Evolutionary conservation across 2,888 invertebrate species (phyloP).

Genomic region (Aradus depressus): DNA sequence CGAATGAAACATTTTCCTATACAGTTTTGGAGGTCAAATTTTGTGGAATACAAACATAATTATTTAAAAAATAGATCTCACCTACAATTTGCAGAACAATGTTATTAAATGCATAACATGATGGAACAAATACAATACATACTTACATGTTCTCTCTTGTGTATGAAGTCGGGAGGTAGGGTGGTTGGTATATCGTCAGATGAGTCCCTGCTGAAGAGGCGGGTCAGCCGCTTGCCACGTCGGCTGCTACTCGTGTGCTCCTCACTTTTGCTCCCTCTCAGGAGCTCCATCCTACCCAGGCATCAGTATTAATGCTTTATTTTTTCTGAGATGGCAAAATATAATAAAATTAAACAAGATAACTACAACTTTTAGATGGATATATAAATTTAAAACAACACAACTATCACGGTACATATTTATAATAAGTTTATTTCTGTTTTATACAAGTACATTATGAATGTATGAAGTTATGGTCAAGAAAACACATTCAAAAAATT

Average conservation of each 20-base stretch:
- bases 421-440: too few species aligned
- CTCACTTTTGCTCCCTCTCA: slow-evolving; percentile 40
- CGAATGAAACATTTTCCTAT: too few species aligned
- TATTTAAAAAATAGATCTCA: too few species aligned
- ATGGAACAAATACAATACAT: too few species aligned
- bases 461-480: too few species aligned
- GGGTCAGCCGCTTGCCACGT: slow-evolving; percentile 28
- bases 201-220: slow-evolving; percentile 31
- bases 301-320: neutral
- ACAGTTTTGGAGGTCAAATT: too few species aligned
- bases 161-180: slow-evolving; percentile 28
- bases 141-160: slow-evolving; percentile 25
- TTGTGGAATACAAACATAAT: too few species aligned
- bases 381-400: neutral
- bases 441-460: neutral
- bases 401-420: too few species aligned
- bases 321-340: neutral
- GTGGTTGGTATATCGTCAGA: slow-evolving; percentile 33
- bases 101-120: too few species aligned
- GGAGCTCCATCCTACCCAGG: slow-evolving; percentile 39
- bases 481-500: too few species aligned
- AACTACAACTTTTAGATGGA: neutral
- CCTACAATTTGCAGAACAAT: too few species aligned
- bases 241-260: slow-evolving; percentile 29
- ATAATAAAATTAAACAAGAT: neutral